A percentile compares a stretch with the other conserved stretches of the same genome.
These are phyloP conservation scores for Stenchaetothrips biformis DNA, from an alignment of 2,888 invertebrate species.

Conservation along the genomic window DNA sequence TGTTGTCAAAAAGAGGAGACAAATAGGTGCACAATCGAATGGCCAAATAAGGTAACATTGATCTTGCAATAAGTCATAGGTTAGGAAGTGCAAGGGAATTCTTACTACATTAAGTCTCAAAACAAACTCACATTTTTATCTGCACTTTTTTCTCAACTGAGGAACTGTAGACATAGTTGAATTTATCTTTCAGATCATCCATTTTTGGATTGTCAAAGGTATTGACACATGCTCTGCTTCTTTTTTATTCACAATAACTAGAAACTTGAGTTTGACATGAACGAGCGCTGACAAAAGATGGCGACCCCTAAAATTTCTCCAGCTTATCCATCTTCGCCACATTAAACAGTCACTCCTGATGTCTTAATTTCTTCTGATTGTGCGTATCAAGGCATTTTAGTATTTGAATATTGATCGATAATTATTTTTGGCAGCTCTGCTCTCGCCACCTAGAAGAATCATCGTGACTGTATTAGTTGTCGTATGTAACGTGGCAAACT, in stretches of 20 bases:
- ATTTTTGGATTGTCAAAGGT: conserved; percentile 44
- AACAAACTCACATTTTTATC: conserved; percentile 78
- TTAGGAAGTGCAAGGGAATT: conserved; percentile 28
- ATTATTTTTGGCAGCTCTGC: too few species aligned
- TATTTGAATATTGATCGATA: too few species aligned
- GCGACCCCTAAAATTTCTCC: too few species aligned
- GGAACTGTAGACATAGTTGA: conserved; percentile 85
- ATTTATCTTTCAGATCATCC: conserved; percentile 73
- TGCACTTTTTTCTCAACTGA: conserved; percentile 80
- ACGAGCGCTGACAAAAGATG: too few species aligned
- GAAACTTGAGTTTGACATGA: too few species aligned
- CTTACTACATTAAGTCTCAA: conserved; percentile 31
- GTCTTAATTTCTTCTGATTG: too few species aligned
- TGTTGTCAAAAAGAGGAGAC: neutral
- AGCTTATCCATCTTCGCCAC: too few species aligned
- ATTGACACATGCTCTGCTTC: neutral
- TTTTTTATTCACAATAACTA: too few species aligned
- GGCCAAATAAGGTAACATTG: conserved; percentile 27
- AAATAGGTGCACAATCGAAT: neutral
- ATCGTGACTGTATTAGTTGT: too few species aligned
- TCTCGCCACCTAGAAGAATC: too few species aligned
- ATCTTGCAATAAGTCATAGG: conserved; percentile 28
- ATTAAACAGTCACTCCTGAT: too few species aligned
- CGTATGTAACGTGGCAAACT: neutral
- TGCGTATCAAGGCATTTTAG: too few species aligned